Evolutionary conservation across 2,113 vertebrate species (phyloP), one percentile per base, ranked within the genome.

Genomic region (Indri indri): DNA sequence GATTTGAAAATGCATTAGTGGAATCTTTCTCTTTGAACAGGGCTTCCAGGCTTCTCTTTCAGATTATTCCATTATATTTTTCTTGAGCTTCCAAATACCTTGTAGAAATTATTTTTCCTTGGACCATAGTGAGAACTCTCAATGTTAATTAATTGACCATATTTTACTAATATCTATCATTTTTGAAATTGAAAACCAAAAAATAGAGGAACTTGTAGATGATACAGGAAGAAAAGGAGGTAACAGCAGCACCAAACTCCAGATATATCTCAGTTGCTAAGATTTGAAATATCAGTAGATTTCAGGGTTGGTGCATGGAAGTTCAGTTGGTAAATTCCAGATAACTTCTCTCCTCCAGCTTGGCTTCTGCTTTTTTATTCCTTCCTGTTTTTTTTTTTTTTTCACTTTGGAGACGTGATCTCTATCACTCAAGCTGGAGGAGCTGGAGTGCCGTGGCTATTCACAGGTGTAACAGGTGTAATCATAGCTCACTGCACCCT

Each of bases 1-100:
- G 84, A 95, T 97, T 97, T 95, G 79, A 37, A 96, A 94, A 65
- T 54, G 81, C 85, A 25, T 90, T 94, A 94, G 86, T 87, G 40
- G 59, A 85, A 40, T 70, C 80, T 92, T 92, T 91, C 42, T 94
- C 50, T 96, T 85, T 92, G 40, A 88, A 34, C 32, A 81, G 70
- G 82, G 50, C 91, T 96, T 96, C 83, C 74, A 79, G 90, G 90
- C 42, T 92, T 88, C 93, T 91, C 63, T 52, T 96, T 96, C 76
- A 96, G 52, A 61, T 94, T 52, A 61, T 76, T 91, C 80, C 88
- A 68, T 83, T 94, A 42, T 65, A 54, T 50, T 76, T 86, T 91
- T 81, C 63, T 82, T 95, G 88, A 4, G 45, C 83, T 96, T 96
- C 77, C 73, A 83, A 65, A 88, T 95, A 90, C 14, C 23, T 74